Percentiles rank a stretch among this genome's conserved stretches.
These are phyloP conservation scores for Synanthedon andrenaeformis DNA, from an alignment of 2,888 invertebrate species.

Conservation along the genomic window DNA sequence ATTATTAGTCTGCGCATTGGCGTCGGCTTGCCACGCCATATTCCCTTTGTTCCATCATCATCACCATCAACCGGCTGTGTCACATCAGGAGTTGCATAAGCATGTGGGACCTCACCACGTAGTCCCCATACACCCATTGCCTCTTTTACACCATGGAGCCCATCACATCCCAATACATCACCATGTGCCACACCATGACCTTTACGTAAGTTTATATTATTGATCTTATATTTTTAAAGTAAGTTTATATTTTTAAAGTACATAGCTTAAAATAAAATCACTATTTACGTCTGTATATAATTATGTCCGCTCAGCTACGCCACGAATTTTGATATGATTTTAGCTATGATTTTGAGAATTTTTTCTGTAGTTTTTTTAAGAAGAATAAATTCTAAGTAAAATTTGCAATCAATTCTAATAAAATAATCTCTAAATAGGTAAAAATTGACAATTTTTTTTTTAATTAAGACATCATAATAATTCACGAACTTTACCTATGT, in stretches of 20 bases:
- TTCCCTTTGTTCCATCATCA: slow-evolving; percentile 45
- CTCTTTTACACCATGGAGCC: slow-evolving; percentile 25
- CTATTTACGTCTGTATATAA: no score
- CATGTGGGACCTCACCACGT: slow-evolving; percentile 44
- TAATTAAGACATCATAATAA: no score
- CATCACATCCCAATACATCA: slow-evolving; percentile 30
- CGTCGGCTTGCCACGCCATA: slow-evolving; percentile 47
- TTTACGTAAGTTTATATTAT: slow-evolving; percentile 43
- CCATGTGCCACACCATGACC: slow-evolving; percentile 22
- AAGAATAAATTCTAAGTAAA: no score
- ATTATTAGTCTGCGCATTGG: slow-evolving; percentile 31
- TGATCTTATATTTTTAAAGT: background rate
- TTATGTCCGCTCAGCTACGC: no score
- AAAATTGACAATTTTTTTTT: no score
- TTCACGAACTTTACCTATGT: no score
- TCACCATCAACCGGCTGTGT: slow-evolving; percentile 44
- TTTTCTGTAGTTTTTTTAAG: no score
- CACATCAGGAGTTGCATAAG: slow-evolving; percentile 53
- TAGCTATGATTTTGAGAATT: no score
- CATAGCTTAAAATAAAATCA: no score
- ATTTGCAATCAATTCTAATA: no score
- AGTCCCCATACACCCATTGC: slow-evolving; percentile 11
- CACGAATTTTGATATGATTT: no score
- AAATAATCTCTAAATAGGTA: no score
- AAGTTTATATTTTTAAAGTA: background rate